Base-by-base conservation (phyloP, 2,113 vertebrate genomes). In the Columba livia region DNA sequence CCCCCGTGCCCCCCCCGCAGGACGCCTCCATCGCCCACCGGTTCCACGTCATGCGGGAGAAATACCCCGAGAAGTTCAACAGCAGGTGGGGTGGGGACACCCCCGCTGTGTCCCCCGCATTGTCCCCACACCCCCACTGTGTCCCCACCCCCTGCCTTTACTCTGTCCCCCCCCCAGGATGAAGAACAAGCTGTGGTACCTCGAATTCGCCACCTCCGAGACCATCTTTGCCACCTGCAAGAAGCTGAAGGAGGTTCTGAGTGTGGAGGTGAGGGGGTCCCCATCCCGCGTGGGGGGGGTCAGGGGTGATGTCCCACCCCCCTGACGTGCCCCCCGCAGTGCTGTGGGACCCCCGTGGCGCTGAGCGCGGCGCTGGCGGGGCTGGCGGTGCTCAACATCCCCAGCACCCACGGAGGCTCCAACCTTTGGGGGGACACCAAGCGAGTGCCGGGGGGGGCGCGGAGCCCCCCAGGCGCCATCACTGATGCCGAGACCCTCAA, bases 171-270 rank as follows among this genome's bases (percentile, higher is more conserved):
- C 48, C 48, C 48, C 48, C 48, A 50, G 48, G 96, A 98, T 98
- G 98, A 99, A 99, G 98, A 99, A 99, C 98, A 99, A 99, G 90
- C 97, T 99, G 4, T 99, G 98, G 98, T 99, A 99, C 96, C 98
- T 99, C 44, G 99, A 99, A 88, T 99, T 99, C 60, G 99, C 99
- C 80, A 99, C 99, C 15, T 98, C 99, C 3, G 99, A 99, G 97
- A 98, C 99, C 44, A 98, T 99, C 89, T 99, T 98, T n/a, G 98
- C 99, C 20, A 99, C 99, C 3, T 99, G 98, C 97, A 99, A 99
- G 95, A 99, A 97, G 90, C 97, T 99, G 31, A 98, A 97, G 77
- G 98, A 99, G 12, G 98, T 97, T 88, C 64, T 98, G 88, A 97
- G 95, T 18, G 97, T 99, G 47, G 98, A 99, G 98, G 99, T 99